Evolutionary conservation across 2,797 vertebrate species (phyloP).

Genomic region (Acanthornis magna): DNA sequence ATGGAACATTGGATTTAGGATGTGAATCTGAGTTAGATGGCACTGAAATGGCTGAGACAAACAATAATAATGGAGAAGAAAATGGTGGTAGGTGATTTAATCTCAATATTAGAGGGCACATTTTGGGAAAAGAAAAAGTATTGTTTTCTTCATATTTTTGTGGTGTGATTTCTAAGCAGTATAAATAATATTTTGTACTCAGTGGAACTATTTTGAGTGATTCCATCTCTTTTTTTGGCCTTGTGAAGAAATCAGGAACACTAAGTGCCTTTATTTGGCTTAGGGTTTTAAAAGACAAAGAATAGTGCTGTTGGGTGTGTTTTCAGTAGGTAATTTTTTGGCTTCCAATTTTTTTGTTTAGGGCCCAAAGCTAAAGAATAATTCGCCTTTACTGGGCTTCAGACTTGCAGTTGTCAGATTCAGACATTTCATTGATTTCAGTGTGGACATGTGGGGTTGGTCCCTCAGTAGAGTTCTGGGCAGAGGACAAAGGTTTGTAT

Average conservation of each 20-base stretch:
- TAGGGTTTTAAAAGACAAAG: not conserved
- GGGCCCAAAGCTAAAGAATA: not conserved
- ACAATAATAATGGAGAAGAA: constrained; percentile 77
- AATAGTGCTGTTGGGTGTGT: not conserved
- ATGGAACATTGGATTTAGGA: constrained; percentile 81
- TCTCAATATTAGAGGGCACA: not conserved
- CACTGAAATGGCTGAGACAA: constrained; percentile 82
- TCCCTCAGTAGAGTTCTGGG: not conserved
- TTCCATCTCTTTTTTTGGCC: not conserved
- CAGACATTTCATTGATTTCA: not conserved
- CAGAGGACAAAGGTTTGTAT: not conserved
- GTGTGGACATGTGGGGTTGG: not conserved
- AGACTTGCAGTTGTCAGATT: not conserved
- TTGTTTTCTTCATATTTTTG: not conserved
- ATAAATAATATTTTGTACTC: not conserved
- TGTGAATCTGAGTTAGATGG: constrained; percentile 83
- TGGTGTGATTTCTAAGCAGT: not conserved
- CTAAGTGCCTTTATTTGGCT: not conserved
- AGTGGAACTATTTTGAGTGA: not conserved
- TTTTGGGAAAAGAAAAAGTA: not conserved
- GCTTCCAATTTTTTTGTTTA: not conserved
- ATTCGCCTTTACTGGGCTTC: not conserved
- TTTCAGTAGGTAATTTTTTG: not conserved
- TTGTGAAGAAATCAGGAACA: not conserved
- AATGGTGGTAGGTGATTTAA: constrained; percentile 76